Evolutionary conservation across 2,113 vertebrate genomes (phyloP).

Genomic region (Stegostoma tigrinum): DNA sequence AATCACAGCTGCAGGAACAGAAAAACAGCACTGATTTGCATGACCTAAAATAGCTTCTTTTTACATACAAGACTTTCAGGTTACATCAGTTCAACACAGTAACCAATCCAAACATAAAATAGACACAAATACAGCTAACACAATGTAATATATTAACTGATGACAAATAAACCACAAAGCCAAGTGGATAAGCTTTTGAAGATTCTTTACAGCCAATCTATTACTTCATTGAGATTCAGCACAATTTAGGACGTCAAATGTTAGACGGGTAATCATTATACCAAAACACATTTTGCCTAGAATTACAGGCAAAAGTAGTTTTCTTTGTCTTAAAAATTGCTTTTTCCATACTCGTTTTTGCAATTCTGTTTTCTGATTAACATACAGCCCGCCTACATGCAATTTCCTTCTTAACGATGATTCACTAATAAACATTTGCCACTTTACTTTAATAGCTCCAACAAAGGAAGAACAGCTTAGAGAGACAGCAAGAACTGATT

Average conservation of each 20-base stretch:
- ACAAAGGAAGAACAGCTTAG: too few species aligned
- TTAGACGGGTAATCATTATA: background rate
- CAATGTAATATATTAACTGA: background rate
- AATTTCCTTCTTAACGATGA: background rate
- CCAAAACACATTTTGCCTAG: background rate
- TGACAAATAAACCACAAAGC: background rate
- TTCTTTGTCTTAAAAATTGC: background rate
- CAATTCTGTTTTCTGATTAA: background rate
- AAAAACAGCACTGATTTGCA: slow-evolving; percentile 30
- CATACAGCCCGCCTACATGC: background rate
- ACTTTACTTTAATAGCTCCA: background rate
- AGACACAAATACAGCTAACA: background rate
- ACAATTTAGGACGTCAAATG: background rate
- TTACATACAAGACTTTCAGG: slow-evolving; percentile 8
- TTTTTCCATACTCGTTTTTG: background rate
- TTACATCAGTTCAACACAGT: slow-evolving; percentile 36
- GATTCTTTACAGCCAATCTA: background rate
- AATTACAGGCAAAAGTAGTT: background rate
- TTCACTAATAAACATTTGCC: background rate
- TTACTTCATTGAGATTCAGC: background rate
- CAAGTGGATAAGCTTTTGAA: background rate
- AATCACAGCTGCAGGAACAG: slow-evolving; percentile 68
- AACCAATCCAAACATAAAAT: background rate
- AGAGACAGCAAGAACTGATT: too few species aligned
- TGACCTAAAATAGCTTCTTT: slow-evolving; percentile 16